Base-by-base conservation (phyloP, 2,113 vertebrate species). In the Nerophis ophidion region DNA sequence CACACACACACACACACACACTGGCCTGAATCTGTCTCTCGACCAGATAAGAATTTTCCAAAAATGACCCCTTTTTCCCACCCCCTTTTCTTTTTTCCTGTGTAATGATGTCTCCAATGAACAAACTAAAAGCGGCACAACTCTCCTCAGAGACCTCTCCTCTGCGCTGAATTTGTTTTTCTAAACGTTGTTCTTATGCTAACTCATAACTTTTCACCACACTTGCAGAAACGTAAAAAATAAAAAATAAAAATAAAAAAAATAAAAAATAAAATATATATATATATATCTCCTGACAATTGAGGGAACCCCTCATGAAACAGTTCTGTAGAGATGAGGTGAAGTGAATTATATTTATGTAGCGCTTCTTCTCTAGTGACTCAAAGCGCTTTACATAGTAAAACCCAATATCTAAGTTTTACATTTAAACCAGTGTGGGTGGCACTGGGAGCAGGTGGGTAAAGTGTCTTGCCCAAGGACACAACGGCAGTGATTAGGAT, bases 1-100 rank as follows among this genome's bases (percentile, higher is more conserved):
- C 49, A 51, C 51, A 49, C 26, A 33, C 53, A 38, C 44, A 57
- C 16, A 33, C 53, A 38, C 44, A 57, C 13, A 53, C 54, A 42
- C 13, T 82, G 82, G 64, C 80, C 82, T 72, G 81, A 84, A 81
- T 86, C 84, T 86, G 82, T 85, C 81, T 68, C 61, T 55, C 44
- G 61, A 44, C 71, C 79, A 74, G 76, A 80, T 78, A 70, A 56
- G 65, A 70, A 68, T 71, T 15, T 64, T 76, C 58, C 70, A 66
- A 72, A 77, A 79, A 81, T 68, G 71, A 68, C 7, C 13, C 26
- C 42, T 6, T 46, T 14, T 16, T 0, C 33, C 19, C 8, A n/a
- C n/a, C 9, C 5, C 9, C 10, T n/a, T 8, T 12, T 10, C 5
- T 40, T 56, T 38, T 55, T 16, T 16, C 14, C 40, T 42, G n/a